These are phyloP conservation scores for Coremacera marginata DNA, from an alignment of 2,888 invertebrate species.

Conservation along the genomic window DNA sequence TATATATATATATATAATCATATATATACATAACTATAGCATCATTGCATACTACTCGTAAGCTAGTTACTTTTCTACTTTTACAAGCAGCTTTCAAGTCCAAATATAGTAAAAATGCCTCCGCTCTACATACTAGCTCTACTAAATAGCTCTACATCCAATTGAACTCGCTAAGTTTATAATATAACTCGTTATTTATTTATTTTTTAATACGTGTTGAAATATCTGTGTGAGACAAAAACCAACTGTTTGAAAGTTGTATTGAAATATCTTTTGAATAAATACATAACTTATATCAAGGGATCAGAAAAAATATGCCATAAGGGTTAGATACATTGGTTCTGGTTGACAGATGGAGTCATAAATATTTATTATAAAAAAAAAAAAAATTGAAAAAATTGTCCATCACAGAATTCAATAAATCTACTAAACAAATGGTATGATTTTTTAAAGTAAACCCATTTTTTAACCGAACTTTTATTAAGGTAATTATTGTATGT, in stretches of 20 bases:
- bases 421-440: too few relatives aligned
- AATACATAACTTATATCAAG: too few relatives aligned
- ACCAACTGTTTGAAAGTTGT: not conserved
- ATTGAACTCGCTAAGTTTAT: constrained; percentile 64
- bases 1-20: constrained; percentile 1
- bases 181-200: not conserved
- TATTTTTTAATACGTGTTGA: not conserved
- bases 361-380: too few relatives aligned
- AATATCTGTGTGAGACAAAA: not conserved
- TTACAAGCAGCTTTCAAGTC: not conserved
- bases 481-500: too few relatives aligned
- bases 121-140: constrained; percentile 3
- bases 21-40: not conserved
- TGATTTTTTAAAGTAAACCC: too few relatives aligned
- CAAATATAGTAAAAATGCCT: not conserved
- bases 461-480: too few relatives aligned
- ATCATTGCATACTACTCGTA: not conserved
- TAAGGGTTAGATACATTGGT: too few relatives aligned
- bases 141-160: constrained; percentile 55
- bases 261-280: too few relatives aligned
- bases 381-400: too few relatives aligned
- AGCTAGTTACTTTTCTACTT: not conserved
- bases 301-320: too few relatives aligned
- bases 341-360: too few relatives aligned
- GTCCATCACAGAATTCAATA: too few relatives aligned